Conservation (phyloP, 2,113 vertebrate genomes). For the Solenodon paradoxus region DNA sequence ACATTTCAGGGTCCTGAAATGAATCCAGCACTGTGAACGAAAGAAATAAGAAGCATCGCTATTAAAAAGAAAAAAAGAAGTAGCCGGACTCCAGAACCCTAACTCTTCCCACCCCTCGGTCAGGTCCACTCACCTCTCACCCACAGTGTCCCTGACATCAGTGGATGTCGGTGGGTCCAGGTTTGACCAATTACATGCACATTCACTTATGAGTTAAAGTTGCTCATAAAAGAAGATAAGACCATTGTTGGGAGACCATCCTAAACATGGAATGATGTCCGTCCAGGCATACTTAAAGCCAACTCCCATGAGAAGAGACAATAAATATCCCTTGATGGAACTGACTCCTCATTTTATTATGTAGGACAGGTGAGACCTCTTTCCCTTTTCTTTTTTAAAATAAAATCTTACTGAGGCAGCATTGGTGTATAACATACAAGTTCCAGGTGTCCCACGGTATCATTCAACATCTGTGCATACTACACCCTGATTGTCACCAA, state of each 20-base stretch:
- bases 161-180: neutral
- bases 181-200: neutral
- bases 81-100: neutral
- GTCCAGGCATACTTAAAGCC: neutral
- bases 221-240: neutral
- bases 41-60: too few relatives aligned
- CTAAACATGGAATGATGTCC: neutral
- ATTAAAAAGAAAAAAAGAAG: too few relatives aligned
- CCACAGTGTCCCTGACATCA: neutral
- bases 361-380: neutral
- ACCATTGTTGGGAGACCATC: neutral
- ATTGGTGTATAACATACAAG: too few relatives aligned
- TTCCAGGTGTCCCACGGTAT: too few relatives aligned
- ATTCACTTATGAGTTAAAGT: neutral
- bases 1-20: too few relatives aligned
- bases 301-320: neutral
- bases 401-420: too few relatives aligned
- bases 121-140: neutral
- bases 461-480: too few relatives aligned
- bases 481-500: too few relatives aligned
- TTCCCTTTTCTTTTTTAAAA: too few relatives aligned
- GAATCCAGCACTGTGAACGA: too few relatives aligned
- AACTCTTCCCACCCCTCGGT: neutral
- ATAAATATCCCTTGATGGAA: neutral
- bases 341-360: neutral